Evolutionary conservation across 1,140 invertebrate genomes (phyloP), one percentile per base, ranked within the genome.

Genomic region (Ceratina australensis): DNA sequence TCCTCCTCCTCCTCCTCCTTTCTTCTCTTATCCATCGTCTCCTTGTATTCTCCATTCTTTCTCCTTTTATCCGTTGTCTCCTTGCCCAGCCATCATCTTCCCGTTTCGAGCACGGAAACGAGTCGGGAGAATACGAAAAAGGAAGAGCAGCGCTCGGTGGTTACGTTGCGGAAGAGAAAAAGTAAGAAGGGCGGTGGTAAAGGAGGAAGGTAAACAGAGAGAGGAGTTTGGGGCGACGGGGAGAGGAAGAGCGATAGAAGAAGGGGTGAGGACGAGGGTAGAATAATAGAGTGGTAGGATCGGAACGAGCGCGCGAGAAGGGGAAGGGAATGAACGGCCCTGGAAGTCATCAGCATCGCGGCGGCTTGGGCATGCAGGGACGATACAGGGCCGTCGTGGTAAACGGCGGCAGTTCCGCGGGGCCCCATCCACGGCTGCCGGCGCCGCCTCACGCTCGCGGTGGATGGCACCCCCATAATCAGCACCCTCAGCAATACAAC

Each of bases 341-440:
- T 75, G 89, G 89, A 79, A 89, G 83, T 88, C 89, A 91, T 86
- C 90, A 90, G 85, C 89, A 90, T 81, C 90, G 90, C 68, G 82
- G 86, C 33, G 33, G 33, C 33, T 42, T 42, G 33, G 33, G 88
- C 67, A 89, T 90, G 86, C 88, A 89, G 86, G 87, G 87, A 86
- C 89, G 89, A 77, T 90, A 86, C 88, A 89, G 90, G 87, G 81
- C 84, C 67, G n/a, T n/a, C n/a, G 89, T 85, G 66, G 83, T 87
- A 71, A 82, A 78, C 20, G 86, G 75, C 78, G 80, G 77, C 83
- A 85, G 76, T 63, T 68, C 81, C 28, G 60, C 87, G 33, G 88
- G 89, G 74, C 86, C 88, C 66, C 82, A 86, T 57, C 75, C 72
- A 22, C 84, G 86, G 26, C 75, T 78, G 52, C 69, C 80, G 57